Conservation (phyloP, 2,113 vertebrate species). For the Aphyosemion australe region DNA sequence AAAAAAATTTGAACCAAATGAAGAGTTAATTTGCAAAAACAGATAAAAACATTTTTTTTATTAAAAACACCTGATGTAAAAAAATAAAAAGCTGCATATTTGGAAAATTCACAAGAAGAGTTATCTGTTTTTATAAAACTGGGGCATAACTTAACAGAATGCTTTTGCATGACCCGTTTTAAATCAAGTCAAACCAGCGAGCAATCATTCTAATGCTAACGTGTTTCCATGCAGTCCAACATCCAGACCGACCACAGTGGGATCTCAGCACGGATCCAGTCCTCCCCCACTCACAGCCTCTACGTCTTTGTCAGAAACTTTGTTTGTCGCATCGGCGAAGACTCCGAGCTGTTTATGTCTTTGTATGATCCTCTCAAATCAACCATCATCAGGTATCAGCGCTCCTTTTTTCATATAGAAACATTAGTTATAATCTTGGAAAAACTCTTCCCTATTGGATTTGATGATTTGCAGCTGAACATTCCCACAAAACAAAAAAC, state of each 20-base stretch:
- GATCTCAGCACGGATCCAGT: constrained; percentile 87
- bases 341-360: constrained; percentile 97
- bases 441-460: too few relatives aligned
- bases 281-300: constrained; percentile 94
- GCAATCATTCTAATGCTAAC: not conserved
- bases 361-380: constrained; percentile 92
- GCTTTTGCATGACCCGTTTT: not conserved
- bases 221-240: constrained; percentile 80
- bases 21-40: too few relatives aligned
- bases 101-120: too few relatives aligned
- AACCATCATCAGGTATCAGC: constrained; percentile 87
- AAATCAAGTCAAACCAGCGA: not conserved
- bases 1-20: too few relatives aligned
- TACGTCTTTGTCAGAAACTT: constrained; percentile 98
- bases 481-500: too few relatives aligned
- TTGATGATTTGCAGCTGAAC: too few relatives aligned
- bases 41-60: too few relatives aligned
- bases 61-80: too few relatives aligned
- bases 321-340: constrained; percentile 95
- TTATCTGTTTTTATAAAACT: too few relatives aligned
- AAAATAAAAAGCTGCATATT: too few relatives aligned
- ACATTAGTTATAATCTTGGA: not conserved
- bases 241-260: constrained; percentile 88
- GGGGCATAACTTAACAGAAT: not conserved
- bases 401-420: not conserved